Percentiles rank a stretch among this genome's conserved stretches.
Evolutionary conservation across 2,797 vertebrate species (phyloP).

Genomic region (Notoglanidium macrostoma): DNA sequence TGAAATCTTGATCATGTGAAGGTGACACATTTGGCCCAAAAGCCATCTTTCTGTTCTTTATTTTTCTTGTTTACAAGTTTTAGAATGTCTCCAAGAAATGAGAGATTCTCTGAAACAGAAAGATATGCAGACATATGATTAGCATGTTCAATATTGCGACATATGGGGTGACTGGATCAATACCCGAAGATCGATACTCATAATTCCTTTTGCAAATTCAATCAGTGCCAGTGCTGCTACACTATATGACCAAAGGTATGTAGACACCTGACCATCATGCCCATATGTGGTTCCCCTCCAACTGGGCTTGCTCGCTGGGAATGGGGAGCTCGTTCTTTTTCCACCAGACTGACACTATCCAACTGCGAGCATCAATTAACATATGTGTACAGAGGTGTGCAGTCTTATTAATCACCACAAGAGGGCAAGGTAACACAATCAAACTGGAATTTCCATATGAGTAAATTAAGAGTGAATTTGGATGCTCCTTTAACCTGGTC

Average conservation of each 20-base stretch:
- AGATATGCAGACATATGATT: not conserved
- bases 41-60: not conserved
- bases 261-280: too few species aligned
- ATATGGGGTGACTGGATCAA: not conserved
- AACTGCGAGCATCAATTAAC: not conserved
- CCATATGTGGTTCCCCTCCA: too few species aligned
- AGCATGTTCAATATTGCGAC: not conserved
- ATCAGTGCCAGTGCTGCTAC: too few species aligned
- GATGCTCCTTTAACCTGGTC: not conserved
- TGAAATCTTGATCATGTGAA: not conserved
- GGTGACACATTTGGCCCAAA: not conserved
- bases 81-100: not conserved
- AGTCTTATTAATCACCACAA: constrained; percentile 12
- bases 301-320: not conserved
- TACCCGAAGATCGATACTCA: not conserved
- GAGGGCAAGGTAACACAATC: constrained; percentile 4
- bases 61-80: not conserved
- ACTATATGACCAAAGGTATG: too few species aligned
- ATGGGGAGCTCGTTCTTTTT: not conserved
- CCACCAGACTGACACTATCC: not conserved
- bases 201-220: not conserved
- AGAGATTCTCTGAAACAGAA: not conserved
- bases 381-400: not conserved
- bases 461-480: not conserved
- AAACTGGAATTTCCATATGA: not conserved